These are phyloP conservation scores for Cataglyphis cursor DNA, from an alignment of 2,888 invertebrate species.

Conservation along the genomic window DNA sequence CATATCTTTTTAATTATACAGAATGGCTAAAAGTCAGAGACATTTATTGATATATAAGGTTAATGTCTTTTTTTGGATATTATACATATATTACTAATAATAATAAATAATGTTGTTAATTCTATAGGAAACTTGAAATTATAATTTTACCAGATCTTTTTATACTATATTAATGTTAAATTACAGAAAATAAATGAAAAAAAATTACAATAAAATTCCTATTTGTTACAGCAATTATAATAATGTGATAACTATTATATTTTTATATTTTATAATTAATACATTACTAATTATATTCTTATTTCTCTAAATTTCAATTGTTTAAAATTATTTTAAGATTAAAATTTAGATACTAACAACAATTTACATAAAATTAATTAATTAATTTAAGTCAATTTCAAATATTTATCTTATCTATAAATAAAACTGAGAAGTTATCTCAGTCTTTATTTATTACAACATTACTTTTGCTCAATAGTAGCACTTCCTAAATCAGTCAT, in stretches of 20 bases:
- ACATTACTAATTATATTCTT: slow-evolving; percentile 21
- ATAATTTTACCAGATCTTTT: background rate
- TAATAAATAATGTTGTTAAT: slow-evolving; percentile 33
- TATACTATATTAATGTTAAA: background rate
- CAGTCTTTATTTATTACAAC: slow-evolving; percentile 27
- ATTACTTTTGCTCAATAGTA: slow-evolving; percentile 92
- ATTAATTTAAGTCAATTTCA: slow-evolving; percentile 35
- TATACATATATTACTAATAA: slow-evolving; percentile 20
- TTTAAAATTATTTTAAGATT: slow-evolving; percentile 27
- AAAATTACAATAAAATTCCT: background rate
- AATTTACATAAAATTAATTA: slow-evolving; percentile 42
- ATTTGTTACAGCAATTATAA: slow-evolving; percentile 25
- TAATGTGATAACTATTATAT: slow-evolving; percentile 21
- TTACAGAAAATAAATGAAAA: background rate
- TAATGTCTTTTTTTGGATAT: background rate
- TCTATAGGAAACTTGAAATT: slow-evolving; percentile 22
- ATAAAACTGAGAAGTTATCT: slow-evolving; percentile 55
- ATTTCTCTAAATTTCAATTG: slow-evolving; percentile 43
- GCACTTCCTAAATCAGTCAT: slow-evolving; percentile 97
- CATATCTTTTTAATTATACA: slow-evolving; percentile 28
- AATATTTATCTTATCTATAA: slow-evolving; percentile 68
- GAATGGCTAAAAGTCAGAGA: background rate
- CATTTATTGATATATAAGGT: background rate
- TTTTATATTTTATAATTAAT: slow-evolving; percentile 30
- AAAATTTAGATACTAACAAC: slow-evolving; percentile 52